Evolutionary conservation across 2,113 vertebrate genomes (phyloP).

Genomic region (Pteropus alecto): DNA sequence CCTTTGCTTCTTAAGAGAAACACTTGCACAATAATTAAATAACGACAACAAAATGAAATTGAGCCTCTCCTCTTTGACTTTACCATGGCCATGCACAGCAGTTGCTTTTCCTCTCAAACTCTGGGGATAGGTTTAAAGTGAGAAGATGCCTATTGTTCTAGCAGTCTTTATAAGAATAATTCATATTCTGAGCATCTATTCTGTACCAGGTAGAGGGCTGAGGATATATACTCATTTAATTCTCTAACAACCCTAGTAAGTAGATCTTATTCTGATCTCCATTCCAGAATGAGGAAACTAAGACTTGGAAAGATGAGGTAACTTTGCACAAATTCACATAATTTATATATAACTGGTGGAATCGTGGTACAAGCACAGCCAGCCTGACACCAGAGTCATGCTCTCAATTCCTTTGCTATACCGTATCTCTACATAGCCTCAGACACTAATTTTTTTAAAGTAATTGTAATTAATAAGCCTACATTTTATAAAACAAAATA

Average conservation of each 20-base stretch:
- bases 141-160: no score
- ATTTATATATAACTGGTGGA: neutral
- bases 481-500: neutral
- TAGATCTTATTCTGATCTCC: neutral
- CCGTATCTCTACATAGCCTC: neutral
- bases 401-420: neutral
- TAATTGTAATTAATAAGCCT: neutral
- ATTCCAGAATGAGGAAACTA: neutral
- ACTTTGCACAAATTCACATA: neutral
- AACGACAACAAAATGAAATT: neutral
- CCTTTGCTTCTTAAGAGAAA: neutral
- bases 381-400: neutral
- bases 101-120: neutral
- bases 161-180: neutral
- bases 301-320: neutral
- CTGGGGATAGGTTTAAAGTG: neutral
- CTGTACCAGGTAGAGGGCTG: neutral
- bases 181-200: neutral
- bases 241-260: neutral
- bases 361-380: neutral
- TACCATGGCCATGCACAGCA: fast-evolving
- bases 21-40: neutral
- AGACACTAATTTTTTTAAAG: neutral
- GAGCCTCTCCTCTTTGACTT: neutral
- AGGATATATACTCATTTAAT: neutral